Percentiles rank a stretch among this genome's conserved stretches.
Evolutionary conservation across 2,797 vertebrate species (phyloP).

Genomic region (Crocodylus rhombifer): DNA sequence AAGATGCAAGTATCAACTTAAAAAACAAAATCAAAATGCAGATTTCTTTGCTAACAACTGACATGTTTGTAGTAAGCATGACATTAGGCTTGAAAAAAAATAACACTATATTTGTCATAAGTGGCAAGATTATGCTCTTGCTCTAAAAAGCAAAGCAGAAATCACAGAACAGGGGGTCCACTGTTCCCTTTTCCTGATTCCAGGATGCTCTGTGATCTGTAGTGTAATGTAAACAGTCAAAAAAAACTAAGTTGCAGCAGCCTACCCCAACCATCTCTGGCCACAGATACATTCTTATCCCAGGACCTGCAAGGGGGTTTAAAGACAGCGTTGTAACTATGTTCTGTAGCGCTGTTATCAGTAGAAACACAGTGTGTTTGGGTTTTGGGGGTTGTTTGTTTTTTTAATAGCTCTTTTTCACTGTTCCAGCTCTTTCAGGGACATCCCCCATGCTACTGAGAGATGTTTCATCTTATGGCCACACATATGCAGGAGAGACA

Average conservation of each 20-base stretch:
- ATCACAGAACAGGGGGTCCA: background rate
- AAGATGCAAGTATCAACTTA: background rate
- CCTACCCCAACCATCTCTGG: background rate
- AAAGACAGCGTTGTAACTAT: background rate
- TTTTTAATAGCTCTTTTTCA: background rate
- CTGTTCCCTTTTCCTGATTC: background rate
- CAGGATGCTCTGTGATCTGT: background rate
- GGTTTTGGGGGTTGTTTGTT: background rate
- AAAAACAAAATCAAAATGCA: fast-evolving
- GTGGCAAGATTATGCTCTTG: background rate
- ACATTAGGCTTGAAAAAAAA: too few species aligned
- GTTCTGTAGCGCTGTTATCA: background rate
- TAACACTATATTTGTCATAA: background rate
- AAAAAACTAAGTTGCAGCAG: background rate
- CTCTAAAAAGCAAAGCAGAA: background rate
- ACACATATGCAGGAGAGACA: background rate
- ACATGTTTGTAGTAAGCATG: too few species aligned
- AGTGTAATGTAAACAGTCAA: background rate
- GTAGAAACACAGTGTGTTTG: background rate
- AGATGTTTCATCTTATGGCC: background rate
- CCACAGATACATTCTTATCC: background rate
- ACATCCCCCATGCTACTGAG: background rate
- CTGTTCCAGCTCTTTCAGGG: background rate
- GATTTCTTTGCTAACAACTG: background rate
- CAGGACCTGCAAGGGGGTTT: background rate